Percentiles rank a stretch among this genome's conserved stretches.
phyloP scores from a whole-genome alignment of 2,113 vertebrate species.

The Pyxicephalus adspersus region DNA sequence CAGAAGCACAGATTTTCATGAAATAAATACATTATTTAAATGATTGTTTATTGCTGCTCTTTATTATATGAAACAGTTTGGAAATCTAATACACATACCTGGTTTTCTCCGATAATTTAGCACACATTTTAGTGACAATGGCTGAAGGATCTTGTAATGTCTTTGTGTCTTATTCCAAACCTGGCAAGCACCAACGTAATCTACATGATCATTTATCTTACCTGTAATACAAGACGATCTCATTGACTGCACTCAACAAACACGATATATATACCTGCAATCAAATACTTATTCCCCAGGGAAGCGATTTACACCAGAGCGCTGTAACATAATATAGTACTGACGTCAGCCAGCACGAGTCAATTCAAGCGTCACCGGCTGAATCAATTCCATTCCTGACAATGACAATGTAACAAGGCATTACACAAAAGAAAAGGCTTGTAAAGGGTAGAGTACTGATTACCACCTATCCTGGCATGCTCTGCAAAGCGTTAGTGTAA shows the following conservation, averaged over 20 bases:
- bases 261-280: constrained; percentile 12
- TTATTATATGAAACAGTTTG: too few relatives aligned
- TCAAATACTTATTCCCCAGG: background rate
- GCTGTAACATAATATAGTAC: background rate
- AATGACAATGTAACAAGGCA: background rate
- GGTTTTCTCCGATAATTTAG: too few relatives aligned
- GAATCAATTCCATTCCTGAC: background rate
- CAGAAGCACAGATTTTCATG: too few relatives aligned
- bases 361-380: background rate
- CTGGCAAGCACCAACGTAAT: background rate
- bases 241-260: background rate
- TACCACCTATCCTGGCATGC: background rate
- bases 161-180: background rate
- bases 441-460: background rate
- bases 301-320: background rate
- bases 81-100: too few relatives aligned
- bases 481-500: too few relatives aligned
- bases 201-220: background rate
- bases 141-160: background rate
- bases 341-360: constrained; percentile 1
- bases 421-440: background rate
- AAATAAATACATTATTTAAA: too few relatives aligned
- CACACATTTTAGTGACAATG: too few relatives aligned
- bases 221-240: background rate
- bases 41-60: too few relatives aligned